Conservation (phyloP, 2,888 invertebrate genomes). For the Teinopalpus imperialis region DNA sequence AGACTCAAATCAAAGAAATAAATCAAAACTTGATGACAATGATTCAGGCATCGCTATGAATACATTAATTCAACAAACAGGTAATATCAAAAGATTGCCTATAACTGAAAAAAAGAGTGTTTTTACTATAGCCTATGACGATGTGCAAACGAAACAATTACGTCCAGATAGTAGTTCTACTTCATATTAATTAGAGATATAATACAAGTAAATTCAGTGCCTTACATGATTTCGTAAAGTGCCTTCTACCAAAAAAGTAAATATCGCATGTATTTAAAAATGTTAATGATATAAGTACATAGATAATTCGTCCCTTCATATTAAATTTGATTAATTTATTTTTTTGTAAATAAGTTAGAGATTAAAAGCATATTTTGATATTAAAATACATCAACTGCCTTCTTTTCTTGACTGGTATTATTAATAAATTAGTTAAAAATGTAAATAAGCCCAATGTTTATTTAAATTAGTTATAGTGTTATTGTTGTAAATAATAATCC, state of each 20-base stretch:
- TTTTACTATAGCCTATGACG: conserved; percentile 95
- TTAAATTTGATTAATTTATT: conserved; percentile 29
- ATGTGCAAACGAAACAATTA: conserved; percentile 92
- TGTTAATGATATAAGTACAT: no score
- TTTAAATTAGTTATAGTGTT: conserved; percentile 66
- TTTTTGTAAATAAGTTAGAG: conserved; percentile 33
- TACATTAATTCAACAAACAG: conserved; percentile 75
- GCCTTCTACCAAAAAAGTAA: conserved; percentile 18
- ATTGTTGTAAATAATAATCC: conserved; percentile 67
- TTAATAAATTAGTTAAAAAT: conserved; percentile 45
- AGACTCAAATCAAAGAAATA: conserved; percentile 47
- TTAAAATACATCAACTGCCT: conserved; percentile 58
- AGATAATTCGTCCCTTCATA: conserved; percentile 43
- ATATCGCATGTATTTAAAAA: conserved; percentile 24
- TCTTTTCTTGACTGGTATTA: conserved; percentile 66
- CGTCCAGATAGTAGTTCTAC: conserved; percentile 91
- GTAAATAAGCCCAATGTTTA: conserved; percentile 47
- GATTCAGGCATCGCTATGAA: conserved; percentile 91
- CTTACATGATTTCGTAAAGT: conserved; percentile 14
- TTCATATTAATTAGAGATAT: conserved; percentile 69
- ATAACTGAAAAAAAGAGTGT: conserved; percentile 95
- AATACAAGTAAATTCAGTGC: conserved; percentile 42
- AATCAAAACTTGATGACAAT: conserved; percentile 83
- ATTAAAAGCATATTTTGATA: conserved; percentile 34
- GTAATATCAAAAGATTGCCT: conserved; percentile 83